phyloP scores from a whole-genome alignment of 2,888 invertebrate species.

The Alentia gelatinosa region DNA sequence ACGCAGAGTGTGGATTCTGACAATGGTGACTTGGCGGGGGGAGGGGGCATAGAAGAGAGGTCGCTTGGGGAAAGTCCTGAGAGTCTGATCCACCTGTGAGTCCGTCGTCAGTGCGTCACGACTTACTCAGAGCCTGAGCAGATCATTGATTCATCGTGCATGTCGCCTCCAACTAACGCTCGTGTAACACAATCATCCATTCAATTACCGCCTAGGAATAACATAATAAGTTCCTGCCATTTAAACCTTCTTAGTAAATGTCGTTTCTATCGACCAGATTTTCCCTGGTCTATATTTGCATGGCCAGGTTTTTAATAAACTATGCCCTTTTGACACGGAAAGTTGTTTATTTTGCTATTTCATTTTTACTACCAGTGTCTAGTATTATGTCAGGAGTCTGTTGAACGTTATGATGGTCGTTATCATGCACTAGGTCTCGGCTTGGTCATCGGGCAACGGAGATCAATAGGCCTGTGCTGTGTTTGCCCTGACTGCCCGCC shows the following conservation, averaged over 20 bases:
- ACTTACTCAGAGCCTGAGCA: no score
- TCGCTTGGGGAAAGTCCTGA: not conserved
- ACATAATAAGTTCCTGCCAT: conserved; percentile 18
- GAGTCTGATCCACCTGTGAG: no score
- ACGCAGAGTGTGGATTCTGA: no score
- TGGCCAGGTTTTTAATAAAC: not conserved
- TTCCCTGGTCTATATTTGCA: not conserved
- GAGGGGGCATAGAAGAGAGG: not conserved
- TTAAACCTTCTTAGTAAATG: conserved; percentile 37
- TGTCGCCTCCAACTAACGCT: not conserved
- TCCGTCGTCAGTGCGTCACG: no score
- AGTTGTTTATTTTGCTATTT: not conserved
- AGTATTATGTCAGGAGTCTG: no score
- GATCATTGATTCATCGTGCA: not conserved
- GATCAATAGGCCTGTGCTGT: not conserved
- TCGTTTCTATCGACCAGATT: not conserved
- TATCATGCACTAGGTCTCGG: no score
- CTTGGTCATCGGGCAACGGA: not conserved
- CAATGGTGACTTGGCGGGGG: no score
- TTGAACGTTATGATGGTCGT: no score
- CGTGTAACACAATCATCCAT: not conserved
- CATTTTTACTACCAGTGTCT: not conserved
- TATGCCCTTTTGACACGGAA: not conserved
- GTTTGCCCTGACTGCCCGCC: not conserved
- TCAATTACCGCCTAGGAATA: conserved; percentile 25